A percentile compares a stretch with the other conserved stretches of the same genome.
Conservation (phyloP, 2,797 vertebrate genomes). For the Crax fasciolata region DNA sequence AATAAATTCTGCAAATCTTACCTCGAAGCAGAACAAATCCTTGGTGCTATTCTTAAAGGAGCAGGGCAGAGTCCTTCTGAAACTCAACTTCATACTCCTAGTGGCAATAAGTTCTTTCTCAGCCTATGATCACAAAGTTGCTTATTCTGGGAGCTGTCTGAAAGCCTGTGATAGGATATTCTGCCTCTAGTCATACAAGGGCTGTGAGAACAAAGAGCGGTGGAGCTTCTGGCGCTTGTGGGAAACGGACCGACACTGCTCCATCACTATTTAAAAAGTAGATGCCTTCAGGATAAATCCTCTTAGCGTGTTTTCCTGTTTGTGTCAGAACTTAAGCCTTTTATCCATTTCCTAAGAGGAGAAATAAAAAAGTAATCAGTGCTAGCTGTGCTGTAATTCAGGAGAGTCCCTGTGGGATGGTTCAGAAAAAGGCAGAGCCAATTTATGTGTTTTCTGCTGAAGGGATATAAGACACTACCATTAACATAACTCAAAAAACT, state of each 20-base stretch:
- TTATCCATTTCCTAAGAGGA: constrained; percentile 81
- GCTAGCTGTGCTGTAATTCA: constrained; percentile 38
- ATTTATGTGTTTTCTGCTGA: constrained; percentile 39
- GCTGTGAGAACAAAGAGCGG: constrained; percentile 67
- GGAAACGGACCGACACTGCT: constrained; percentile 55
- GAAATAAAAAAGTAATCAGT: constrained; percentile 74
- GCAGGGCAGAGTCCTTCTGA: constrained; percentile 15
- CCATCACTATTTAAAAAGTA: constrained; percentile 80
- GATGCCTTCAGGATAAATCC: constrained; percentile 78
- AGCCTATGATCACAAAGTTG: not conserved
- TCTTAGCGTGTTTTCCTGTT: constrained; percentile 83
- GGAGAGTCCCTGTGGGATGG: not conserved
- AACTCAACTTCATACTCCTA: constrained; percentile 9
- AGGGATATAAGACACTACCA: not conserved
- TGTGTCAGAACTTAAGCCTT: constrained; percentile 81
- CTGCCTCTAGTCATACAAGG: constrained; percentile 32
- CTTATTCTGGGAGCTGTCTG: constrained; percentile 17
- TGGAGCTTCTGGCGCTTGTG: constrained; percentile 58
- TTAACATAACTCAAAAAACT: not conserved
- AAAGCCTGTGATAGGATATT: constrained; percentile 44
- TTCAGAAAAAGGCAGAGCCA: constrained; percentile 31
- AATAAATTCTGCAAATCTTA: constrained; percentile 72
- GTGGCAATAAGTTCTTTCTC: constrained; percentile 3
- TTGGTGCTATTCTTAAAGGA: constrained; percentile 53
- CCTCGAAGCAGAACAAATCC: constrained; percentile 49